A percentile compares a stretch with the other conserved stretches of the same genome.
phyloP scores from a whole-genome alignment of 2,797 vertebrate genomes.

The Nasua narica region DNA sequence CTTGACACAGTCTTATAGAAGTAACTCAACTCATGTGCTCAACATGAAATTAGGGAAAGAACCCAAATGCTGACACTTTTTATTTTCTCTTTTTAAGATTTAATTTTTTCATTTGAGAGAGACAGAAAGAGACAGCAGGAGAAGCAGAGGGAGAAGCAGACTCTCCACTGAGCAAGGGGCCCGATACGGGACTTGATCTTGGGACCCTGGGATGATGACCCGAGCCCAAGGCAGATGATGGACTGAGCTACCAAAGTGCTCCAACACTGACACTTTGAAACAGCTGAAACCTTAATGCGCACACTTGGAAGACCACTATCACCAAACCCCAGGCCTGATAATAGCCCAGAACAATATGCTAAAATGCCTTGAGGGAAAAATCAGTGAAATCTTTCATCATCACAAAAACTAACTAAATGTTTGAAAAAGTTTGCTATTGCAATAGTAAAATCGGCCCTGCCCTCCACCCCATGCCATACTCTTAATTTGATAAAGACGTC shows the following conservation, averaged over 20 bases:
- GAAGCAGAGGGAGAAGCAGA: too few species aligned
- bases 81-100: too few species aligned
- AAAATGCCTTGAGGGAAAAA: neutral
- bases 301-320: neutral
- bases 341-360: neutral
- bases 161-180: too few species aligned
- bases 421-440: neutral
- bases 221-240: too few species aligned
- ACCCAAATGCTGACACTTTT: neutral
- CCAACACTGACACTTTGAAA: neutral
- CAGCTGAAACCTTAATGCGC: neutral
- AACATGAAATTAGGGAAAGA: neutral
- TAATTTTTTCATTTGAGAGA: too few species aligned
- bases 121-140: too few species aligned
- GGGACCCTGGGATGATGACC: too few species aligned
- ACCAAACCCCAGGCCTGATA: neutral
- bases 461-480: fast-evolving
- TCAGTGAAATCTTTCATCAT: neutral
- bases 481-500: neutral
- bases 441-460: neutral
- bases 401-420: neutral
- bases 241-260: too few species aligned
- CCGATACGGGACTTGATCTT: too few species aligned
- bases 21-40: neutral
- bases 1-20: neutral